phyloP scores from a whole-genome alignment of 2,888 invertebrate genomes.

The Drosophila kambysellisi region DNA sequence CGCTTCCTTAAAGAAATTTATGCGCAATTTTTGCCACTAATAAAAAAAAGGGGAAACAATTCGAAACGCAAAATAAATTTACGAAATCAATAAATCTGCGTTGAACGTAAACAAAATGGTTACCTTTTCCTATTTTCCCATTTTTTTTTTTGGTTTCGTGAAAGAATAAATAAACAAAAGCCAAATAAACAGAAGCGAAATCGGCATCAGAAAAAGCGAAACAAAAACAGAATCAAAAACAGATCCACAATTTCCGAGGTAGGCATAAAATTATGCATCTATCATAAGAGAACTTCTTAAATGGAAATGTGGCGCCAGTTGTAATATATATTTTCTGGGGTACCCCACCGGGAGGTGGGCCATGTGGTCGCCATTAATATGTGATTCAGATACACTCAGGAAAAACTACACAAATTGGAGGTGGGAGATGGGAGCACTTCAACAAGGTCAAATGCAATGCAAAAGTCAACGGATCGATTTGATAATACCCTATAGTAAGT shows the following conservation, averaged over 20 bases:
- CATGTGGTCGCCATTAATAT: neutral
- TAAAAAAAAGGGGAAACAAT: neutral
- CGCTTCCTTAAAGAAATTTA: slow-evolving; percentile 14
- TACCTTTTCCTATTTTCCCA: neutral
- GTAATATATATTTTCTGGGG: slow-evolving; percentile 23
- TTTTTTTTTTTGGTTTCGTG: slow-evolving; percentile 6
- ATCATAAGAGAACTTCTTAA: slow-evolving; percentile 33
- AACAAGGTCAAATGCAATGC: neutral
- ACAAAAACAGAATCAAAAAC: neutral
- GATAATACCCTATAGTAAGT: neutral
- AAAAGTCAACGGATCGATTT: neutral
- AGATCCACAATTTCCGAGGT: slow-evolving; percentile 12
- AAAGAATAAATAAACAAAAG: slow-evolving; percentile 39
- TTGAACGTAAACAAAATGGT: slow-evolving; percentile 38
- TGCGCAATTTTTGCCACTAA: slow-evolving; percentile 36
- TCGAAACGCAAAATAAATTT: slow-evolving; percentile 22
- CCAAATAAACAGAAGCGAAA: slow-evolving; percentile 22
- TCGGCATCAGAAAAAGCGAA: neutral
- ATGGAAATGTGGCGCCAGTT: slow-evolving; percentile 43
- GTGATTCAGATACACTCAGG: neutral
- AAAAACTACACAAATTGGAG: neutral
- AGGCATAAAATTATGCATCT: slow-evolving; percentile 16
- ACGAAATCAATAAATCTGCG: slow-evolving; percentile 49
- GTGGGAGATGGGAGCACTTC: neutral
- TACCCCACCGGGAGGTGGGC: neutral